Evolutionary conservation across 1,140 invertebrate species (phyloP).

Genomic region (Arctopsyche grandis): DNA sequence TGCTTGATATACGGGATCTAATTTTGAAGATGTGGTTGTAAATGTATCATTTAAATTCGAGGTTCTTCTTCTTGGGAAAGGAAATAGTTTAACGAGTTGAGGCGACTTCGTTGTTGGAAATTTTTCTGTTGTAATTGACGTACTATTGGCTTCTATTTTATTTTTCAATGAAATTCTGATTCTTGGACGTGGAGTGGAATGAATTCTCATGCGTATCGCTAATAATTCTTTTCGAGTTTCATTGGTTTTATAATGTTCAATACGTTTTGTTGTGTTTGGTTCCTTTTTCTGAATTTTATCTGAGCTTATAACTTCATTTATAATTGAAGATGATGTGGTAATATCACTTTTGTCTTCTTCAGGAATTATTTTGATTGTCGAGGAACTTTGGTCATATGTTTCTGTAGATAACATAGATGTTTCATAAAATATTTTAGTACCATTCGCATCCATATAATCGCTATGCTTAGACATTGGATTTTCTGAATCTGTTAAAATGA

Average conservation of each 20-base stretch:
- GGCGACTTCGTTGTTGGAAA: conserved; percentile 32
- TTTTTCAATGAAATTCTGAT: conserved; percentile 51
- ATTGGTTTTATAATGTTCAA: conserved; percentile 45
- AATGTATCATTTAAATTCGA: conserved; percentile 11
- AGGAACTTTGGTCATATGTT: conserved; percentile 40
- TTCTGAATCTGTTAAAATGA: conserved; percentile 45
- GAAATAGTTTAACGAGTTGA: conserved; percentile 46
- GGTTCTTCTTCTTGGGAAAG: conserved; percentile 40
- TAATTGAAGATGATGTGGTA: conserved; percentile 24
- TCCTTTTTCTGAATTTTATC: conserved; percentile 37
- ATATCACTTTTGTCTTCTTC: conserved; percentile 37
- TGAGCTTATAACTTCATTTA: conserved; percentile 27
- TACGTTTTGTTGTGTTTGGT: conserved; percentile 23
- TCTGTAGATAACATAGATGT: conserved; percentile 47
- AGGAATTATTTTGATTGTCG: conserved; percentile 30
- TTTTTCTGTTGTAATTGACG: conserved; percentile 5
- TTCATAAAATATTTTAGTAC: conserved; percentile 51
- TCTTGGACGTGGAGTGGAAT: conserved; percentile 48
- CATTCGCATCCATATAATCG: conserved; percentile 41
- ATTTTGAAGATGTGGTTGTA: conserved; percentile 46
- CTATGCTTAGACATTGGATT: conserved; percentile 30
- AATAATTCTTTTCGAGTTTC: conserved; percentile 45
- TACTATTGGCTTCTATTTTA: conserved; percentile 32
- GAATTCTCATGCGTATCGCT: conserved; percentile 51
- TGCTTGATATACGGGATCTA: conserved; percentile 51